A percentile compares a stretch with the other conserved stretches of the same genome.
Evolutionary conservation across 2,797 vertebrate species (phyloP).

Genomic region (Anomalospiza imberbis): DNA sequence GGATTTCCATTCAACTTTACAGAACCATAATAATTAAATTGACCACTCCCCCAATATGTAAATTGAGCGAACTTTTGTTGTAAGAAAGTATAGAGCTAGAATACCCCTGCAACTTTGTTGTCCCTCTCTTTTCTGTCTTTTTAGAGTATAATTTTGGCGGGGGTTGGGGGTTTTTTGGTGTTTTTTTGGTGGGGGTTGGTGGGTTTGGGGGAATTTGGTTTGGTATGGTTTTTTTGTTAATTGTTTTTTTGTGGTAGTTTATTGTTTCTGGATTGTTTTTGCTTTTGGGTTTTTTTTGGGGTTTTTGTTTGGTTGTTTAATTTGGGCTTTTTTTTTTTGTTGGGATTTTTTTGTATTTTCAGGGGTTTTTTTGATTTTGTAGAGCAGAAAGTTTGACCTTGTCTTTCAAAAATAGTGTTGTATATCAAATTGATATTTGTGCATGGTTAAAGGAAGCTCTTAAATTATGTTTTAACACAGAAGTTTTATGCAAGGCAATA

Average conservation of each 20-base stretch:
- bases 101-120: not conserved
- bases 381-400: not conserved
- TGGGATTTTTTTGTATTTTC: not conserved
- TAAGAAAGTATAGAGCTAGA: not conserved
- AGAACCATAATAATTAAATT: not conserved
- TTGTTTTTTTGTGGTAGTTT: too few relatives aligned
- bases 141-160: not conserved
- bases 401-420: not conserved
- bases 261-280: too few relatives aligned
- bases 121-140: not conserved
- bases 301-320: not conserved
- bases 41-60: not conserved
- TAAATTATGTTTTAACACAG: too few relatives aligned
- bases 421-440: too few relatives aligned
- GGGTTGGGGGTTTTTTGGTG: fast-evolving
- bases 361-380: not conserved
- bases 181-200: fast-evolving
- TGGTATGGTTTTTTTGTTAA: not conserved
- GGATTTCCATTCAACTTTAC: not conserved
- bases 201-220: not conserved
- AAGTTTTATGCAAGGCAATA: too few relatives aligned
- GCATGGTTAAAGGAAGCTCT: too few relatives aligned
- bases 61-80: not conserved
- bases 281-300: too few relatives aligned
- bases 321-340: not conserved